These are phyloP conservation scores for Nyctibius grandis DNA, from an alignment of 2,797 vertebrate species.

Conservation along the genomic window DNA sequence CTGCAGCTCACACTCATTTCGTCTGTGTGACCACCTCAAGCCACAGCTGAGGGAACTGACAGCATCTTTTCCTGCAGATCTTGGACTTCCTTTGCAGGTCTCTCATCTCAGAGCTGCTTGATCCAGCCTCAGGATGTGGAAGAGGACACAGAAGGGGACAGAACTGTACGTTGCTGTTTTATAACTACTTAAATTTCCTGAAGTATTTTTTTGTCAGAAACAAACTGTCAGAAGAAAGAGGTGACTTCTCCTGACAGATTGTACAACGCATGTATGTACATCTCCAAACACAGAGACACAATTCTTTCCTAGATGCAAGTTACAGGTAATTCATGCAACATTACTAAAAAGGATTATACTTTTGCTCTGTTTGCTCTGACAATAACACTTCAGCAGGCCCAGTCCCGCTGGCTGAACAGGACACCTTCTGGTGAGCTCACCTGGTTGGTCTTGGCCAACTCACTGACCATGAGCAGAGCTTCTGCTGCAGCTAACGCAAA, in stretches of 20 bases:
- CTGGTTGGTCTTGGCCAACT: slow-evolving; percentile 81
- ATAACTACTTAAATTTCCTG: not conserved
- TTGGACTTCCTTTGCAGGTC: not conserved
- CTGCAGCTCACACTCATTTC: not conserved
- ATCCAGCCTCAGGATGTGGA: not conserved
- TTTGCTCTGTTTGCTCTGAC: not conserved
- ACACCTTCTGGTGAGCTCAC: slow-evolving; percentile 55
- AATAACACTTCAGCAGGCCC: not conserved
- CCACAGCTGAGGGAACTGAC: not conserved
- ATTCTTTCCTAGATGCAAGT: not conserved
- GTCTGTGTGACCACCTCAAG: not conserved
- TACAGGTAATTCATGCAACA: not conserved
- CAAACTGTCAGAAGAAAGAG: not conserved
- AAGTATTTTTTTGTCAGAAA: not conserved
- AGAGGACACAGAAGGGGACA: not conserved
- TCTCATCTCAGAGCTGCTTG: not conserved
- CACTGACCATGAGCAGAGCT: slow-evolving; percentile 86
- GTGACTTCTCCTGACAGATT: not conserved
- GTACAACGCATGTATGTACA: rapidly evolving
- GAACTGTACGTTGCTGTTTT: not conserved
- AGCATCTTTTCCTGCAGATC: not conserved
- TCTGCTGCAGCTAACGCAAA: slow-evolving; percentile 84
- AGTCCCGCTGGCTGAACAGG: rapidly evolving
- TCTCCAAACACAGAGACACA: not conserved
- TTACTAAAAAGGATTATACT: not conserved